A percentile compares a stretch with the other conserved stretches of the same genome.
phyloP scores from a whole-genome alignment of 2,113 vertebrate genomes.

The Cercopithecus mona region DNA sequence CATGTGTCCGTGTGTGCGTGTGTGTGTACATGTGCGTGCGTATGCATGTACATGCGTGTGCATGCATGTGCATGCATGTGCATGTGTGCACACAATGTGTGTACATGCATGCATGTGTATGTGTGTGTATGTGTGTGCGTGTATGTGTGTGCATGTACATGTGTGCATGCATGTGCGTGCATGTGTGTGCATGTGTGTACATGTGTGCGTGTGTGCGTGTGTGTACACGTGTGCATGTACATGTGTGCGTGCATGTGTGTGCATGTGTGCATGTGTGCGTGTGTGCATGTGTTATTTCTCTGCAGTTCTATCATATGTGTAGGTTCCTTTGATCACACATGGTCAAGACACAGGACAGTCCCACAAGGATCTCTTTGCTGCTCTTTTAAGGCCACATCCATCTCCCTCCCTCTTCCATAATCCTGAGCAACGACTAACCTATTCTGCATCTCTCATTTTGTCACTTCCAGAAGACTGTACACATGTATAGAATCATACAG shows the following conservation, averaged over 20 bases:
- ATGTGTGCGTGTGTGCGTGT: not conserved
- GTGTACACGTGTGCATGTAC: too few relatives aligned
- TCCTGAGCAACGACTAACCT: not conserved
- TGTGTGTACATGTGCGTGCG: accelerated
- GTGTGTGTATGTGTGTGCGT: accelerated
- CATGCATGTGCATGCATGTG: accelerated
- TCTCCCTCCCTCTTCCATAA: not conserved
- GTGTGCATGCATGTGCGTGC: too few relatives aligned
- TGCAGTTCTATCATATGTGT: not conserved
- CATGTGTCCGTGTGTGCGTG: accelerated
- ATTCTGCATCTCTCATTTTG: not conserved
- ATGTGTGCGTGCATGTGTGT: too few relatives aligned
- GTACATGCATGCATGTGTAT: accelerated
- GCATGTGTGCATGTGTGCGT: too few relatives aligned
- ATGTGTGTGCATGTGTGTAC: too few relatives aligned
- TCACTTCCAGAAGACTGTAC: not conserved
- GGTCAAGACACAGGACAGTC: not conserved
- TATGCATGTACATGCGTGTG: accelerated
- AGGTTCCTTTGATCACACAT: not conserved
- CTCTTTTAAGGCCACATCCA: not conserved
- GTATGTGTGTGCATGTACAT: accelerated
- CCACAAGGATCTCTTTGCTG: too few relatives aligned
- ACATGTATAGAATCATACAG: not conserved
- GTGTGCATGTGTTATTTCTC: not conserved
- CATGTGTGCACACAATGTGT: accelerated